phyloP scores from a whole-genome alignment of 2,888 invertebrate species.

The Catocala fraxini region DNA sequence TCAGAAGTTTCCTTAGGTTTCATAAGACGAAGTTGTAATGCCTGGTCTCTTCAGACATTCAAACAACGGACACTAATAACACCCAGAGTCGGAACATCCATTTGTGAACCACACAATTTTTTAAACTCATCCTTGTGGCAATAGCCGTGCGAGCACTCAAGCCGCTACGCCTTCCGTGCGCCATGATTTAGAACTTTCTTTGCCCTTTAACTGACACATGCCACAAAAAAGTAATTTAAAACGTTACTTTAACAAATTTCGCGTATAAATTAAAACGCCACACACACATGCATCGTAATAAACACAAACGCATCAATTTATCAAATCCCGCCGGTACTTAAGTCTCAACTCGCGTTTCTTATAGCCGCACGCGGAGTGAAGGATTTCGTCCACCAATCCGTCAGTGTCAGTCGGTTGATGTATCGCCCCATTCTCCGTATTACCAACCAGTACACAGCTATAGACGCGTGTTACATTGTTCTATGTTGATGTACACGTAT shows the following conservation, averaged over 20 bases:
- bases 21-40: no score
- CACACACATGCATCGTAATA: background rate
- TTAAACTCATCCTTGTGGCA: no score
- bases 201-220: no score
- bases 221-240: no score
- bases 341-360: slow-evolving; percentile 20
- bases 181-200: no score
- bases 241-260: background rate
- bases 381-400: slow-evolving; percentile 63
- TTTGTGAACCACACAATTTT: no score
- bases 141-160: no score
- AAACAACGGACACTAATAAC: no score
- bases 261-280: background rate
- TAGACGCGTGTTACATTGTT: slow-evolving; percentile 26
- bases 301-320: background rate
- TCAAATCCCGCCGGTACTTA: background rate
- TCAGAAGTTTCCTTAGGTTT: no score
- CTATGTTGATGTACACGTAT: slow-evolving; percentile 27
- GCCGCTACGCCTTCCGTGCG: no score
- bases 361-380: slow-evolving; percentile 37
- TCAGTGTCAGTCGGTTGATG: slow-evolving; percentile 77
- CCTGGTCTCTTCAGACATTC: no score
- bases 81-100: no score
- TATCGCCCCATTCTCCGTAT: slow-evolving; percentile 64
- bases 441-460: slow-evolving; percentile 22